Evolutionary conservation across 2,888 invertebrate genomes (phyloP).

Genomic region (Punctoribates punctum): DNA sequence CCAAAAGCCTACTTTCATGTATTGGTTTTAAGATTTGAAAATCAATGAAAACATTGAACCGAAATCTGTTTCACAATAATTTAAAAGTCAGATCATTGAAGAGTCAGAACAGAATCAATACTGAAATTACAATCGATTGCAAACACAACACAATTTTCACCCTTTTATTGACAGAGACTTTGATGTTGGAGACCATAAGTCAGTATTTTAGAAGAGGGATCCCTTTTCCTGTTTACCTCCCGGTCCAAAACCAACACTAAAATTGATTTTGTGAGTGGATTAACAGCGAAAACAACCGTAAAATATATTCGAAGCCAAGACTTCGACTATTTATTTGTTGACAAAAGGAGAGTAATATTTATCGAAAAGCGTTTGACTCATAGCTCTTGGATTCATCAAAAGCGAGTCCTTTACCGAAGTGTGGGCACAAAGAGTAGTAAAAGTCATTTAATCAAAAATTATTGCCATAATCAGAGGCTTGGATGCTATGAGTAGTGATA

Average conservation of each 20-base stretch:
- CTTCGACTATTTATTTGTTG: conserved; percentile 10
- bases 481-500: not conserved
- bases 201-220: conserved; percentile 23
- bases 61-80: too few species aligned
- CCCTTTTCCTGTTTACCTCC: conserved; percentile 35
- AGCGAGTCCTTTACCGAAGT: not conserved
- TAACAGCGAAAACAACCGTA: conserved; percentile 4
- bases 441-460: conserved; percentile 28
- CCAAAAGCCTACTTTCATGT: not conserved
- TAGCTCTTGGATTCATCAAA: not conserved
- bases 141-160: not conserved
- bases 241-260: conserved; percentile 1
- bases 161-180: conserved; percentile 33
- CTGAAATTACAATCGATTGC: not conserved
- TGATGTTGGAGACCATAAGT: conserved; percentile 11
- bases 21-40: too few species aligned
- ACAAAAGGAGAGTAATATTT: conserved; percentile 8
- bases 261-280: conserved; percentile 31
- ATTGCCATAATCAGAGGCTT: conserved; percentile 10
- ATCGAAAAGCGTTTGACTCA: conserved; percentile 5
- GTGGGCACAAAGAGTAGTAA: not conserved
- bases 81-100: not conserved
- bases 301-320: conserved; percentile 10
- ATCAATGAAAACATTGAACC: too few species aligned
- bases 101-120: not conserved